phyloP scores from a whole-genome alignment of 2,797 vertebrate species.

The Muraenolepis orangiensis region DNA sequence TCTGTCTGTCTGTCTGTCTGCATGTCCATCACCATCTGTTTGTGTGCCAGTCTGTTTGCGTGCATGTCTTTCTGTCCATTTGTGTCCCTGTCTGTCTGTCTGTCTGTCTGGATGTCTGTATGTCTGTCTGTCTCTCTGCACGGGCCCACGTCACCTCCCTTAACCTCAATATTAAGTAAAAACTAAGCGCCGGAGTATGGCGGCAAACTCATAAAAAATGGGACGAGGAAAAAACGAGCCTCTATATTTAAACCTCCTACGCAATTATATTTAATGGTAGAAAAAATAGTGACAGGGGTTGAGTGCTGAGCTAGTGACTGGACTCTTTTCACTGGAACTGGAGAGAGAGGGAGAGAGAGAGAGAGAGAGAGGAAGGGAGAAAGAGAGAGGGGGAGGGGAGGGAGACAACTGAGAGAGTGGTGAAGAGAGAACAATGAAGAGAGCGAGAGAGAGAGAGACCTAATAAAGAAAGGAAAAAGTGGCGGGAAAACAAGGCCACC shows the following conservation, averaged over 20 bases:
- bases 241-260: slow-evolving; percentile 65
- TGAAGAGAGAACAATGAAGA: no score
- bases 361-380: not conserved
- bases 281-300: slow-evolving; percentile 54
- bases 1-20: slow-evolving; percentile 26
- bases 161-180: not conserved
- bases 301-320: slow-evolving; percentile 48
- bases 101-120: no score
- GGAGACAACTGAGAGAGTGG: no score
- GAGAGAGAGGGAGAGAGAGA: not conserved
- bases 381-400: not conserved
- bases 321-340: slow-evolving; percentile 43
- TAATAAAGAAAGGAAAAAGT: no score
- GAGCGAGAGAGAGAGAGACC: no score
- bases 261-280: slow-evolving; percentile 75
- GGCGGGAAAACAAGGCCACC: no score
- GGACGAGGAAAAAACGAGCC: slow-evolving; percentile 40
- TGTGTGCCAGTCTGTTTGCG: no score
- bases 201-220: slow-evolving; percentile 57
- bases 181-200: slow-evolving; percentile 22
- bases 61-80: not conserved
- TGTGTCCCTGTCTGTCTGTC: no score
- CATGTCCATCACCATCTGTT: no score
- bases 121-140: not conserved
- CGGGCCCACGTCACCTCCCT: no score